phyloP scores from a whole-genome alignment of 2,113 vertebrate genomes.

The Anarhynchus alexandrinus region DNA sequence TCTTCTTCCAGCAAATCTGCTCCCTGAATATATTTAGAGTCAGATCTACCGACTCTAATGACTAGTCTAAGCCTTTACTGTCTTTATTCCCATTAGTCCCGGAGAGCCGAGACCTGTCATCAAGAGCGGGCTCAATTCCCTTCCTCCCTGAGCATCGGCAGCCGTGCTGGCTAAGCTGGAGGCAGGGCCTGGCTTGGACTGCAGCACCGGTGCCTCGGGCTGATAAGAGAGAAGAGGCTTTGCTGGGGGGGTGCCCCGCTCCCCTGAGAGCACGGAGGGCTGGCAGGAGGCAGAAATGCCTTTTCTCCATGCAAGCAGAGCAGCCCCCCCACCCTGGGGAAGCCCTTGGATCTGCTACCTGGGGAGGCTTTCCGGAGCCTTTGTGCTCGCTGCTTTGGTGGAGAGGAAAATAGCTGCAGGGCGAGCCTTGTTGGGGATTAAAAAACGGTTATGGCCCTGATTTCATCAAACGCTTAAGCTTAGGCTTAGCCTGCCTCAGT shows the following conservation, averaged over 20 bases:
- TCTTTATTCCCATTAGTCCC: slow-evolving; percentile 8
- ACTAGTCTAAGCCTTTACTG: slow-evolving; percentile 4
- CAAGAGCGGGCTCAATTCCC: neutral
- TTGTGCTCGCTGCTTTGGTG: neutral
- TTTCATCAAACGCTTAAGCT: neutral
- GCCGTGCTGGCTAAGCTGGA: neutral
- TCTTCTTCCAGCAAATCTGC: neutral
- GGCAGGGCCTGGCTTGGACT: neutral
- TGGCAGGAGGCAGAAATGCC: neutral
- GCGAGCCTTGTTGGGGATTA: neutral
- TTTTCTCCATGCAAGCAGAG: neutral
- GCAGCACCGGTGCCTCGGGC: neutral
- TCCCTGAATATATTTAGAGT: slow-evolving; percentile 18
- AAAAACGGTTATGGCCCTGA: neutral
- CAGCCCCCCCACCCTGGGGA: neutral
- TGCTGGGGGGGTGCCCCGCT: neutral
- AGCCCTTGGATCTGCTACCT: neutral
- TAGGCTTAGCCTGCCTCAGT: neutral
- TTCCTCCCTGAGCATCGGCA: neutral
- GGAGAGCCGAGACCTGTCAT: neutral
- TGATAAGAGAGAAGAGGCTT: neutral
- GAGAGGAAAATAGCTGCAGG: neutral
- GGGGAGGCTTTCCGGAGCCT: neutral
- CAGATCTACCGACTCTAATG: neutral
- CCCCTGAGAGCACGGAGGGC: neutral